Percentiles rank a stretch among this genome's conserved stretches.
Conservation (phyloP, 2,888 invertebrate genomes). For the Noctua comes region DNA sequence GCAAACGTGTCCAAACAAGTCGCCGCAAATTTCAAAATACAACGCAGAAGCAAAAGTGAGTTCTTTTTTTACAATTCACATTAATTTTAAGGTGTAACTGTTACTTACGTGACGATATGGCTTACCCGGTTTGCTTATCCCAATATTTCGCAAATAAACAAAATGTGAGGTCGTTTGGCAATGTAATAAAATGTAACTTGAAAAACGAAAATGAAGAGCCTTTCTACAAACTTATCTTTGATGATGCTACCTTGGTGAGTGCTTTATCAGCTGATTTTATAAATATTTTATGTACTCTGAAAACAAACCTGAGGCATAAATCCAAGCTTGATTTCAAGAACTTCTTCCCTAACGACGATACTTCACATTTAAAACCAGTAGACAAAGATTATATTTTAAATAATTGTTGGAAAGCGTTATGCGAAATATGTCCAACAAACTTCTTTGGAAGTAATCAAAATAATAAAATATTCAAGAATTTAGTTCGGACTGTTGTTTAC, state of each 20-base stretch:
- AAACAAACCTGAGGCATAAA: constrained; percentile 73
- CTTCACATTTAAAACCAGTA: constrained; percentile 69
- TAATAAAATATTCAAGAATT: constrained; percentile 77
- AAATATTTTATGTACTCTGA: constrained; percentile 70
- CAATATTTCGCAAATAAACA: constrained; percentile 84
- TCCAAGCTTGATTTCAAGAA: constrained; percentile 79
- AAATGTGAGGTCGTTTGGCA: constrained; percentile 82
- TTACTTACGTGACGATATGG: constrained; percentile 62
- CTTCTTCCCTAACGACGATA: constrained; percentile 69
- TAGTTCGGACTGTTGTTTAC: constrained; percentile 75
- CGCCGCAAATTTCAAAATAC: constrained; percentile 75
- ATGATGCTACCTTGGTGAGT: constrained; percentile 70
- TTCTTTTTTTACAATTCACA: background rate
- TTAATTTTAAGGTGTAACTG: background rate
- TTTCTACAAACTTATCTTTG: constrained; percentile 72
- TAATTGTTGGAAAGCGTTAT: constrained; percentile 74
- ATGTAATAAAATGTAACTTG: constrained; percentile 76
- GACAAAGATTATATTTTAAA: constrained; percentile 76
- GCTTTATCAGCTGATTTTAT: constrained; percentile 70
- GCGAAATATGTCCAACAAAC: constrained; percentile 78
- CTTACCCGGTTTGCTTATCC: constrained; percentile 77
- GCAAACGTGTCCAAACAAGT: constrained; percentile 77
- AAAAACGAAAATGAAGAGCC: constrained; percentile 67
- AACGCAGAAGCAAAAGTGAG: background rate
- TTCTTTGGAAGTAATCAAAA: constrained; percentile 81